Evolutionary conservation across 2,888 invertebrate genomes (phyloP), one percentile per base, ranked within the genome.

Genomic region (Troides aeacus): DNA sequence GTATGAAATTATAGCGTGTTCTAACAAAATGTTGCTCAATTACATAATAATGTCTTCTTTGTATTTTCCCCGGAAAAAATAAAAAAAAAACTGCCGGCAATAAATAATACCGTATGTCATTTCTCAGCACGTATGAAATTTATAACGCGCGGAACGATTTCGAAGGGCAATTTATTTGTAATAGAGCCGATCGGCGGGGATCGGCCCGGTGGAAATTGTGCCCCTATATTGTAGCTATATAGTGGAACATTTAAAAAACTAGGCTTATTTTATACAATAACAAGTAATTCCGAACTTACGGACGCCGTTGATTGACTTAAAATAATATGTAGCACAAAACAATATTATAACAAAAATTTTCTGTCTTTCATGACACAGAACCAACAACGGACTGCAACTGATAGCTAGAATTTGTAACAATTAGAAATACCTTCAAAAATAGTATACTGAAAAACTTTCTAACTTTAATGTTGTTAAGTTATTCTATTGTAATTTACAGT

Each of bases 71-170:
- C 82, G 78, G 85, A 85, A 84, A 86, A 87, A 15, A 30, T 30
- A 30, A 84, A 78, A 85, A 85, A 84, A 87, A 87, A 85, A 83
- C 83, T 78, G 80, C 80, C 79, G 79, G 87, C 89, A 88, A 91
- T 92, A 92, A 92, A 92, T 92, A 91, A 89, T 88, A 86, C 91
- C 92, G 90, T 91, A 91, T 92, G 92, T 92, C 92, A 90, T 92
- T 92, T 92, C 92, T 90, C 92, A 92, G 92, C 92, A 92, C 90
- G 92, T 92, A 92, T 92, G 91, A 89, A 90, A 91, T 90, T 90
- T 92, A 91, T 92, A 92, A 89, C 90, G 86, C 86, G 84, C 86
- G 87, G 82, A 87, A 81, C 87, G 83, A 85, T 88, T 87, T 85
- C 86, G 86, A 84, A 87, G 85, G 89, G 89, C 90, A 90, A 92